Evolutionary conservation across 1,140 invertebrate species (phyloP), one percentile per base, ranked within the genome.

Genomic region (Stegodyphus mimosarum): DNA sequence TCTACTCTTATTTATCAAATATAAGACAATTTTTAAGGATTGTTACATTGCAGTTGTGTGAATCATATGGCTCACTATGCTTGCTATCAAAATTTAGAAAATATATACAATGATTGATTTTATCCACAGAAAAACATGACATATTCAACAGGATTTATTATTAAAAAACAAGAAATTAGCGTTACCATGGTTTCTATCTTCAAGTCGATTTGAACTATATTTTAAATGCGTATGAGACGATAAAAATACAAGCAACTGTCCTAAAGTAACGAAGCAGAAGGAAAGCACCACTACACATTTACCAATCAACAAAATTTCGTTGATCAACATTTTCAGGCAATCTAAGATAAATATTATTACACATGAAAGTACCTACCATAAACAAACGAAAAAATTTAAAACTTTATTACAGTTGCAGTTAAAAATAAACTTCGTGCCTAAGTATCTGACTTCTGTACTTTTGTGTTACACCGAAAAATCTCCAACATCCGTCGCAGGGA

Each of bases 201-300:
- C 1, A 60, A 60, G 55, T 11, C 9, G 15, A 15, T 60, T 9
- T 60, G 55, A 60, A 60, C 15, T 60, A 15, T 9, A 60, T 60
- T 55, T 33, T 6, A 52, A 18, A 18, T 33, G 33, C 33, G 52
- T 13, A 60, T 74, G 72, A 7, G 52, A 60, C 7, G 72, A 74
- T 60, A 74, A 55, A 60, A 74, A 74, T 17, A 74, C 11, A 13
- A 74, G 51, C n/a, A 74, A 60, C 13, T 74, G 51, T 15, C 72
- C 72, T 74, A 74, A 74, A 10, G 72, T 74, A 55, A 74, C 53
- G 6, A 74, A 48, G 7, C 51, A 53, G 49, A n/a, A 74, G 33
- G 10, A 74, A 18, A 74, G 33, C 18, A 74, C 53, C 51, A 5
- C 6, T 6, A 74, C 13, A 33, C 52, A 33, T 6, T 33, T 60